Evolutionary conservation across 2,113 vertebrate genomes (phyloP), one percentile per base, ranked within the genome.

Genomic region (Mus spicilegus): DNA sequence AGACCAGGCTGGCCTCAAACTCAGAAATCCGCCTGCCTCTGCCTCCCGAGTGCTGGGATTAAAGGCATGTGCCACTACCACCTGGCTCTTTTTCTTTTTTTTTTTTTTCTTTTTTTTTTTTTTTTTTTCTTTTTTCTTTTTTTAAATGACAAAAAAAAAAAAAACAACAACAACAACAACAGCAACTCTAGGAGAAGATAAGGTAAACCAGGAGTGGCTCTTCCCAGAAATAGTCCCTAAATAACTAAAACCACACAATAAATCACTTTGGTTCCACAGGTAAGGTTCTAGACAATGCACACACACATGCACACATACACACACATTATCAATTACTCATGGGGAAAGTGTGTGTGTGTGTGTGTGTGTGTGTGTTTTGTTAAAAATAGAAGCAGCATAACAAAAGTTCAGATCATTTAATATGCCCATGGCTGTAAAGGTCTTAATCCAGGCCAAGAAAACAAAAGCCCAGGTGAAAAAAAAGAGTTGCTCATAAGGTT

Each of bases 391-490:
- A 97, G 93, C 16, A 81, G 54, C 19, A 88, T 17, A 91, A 22
- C 54, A 26, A 94, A 93, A 92, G 63, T 42, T 87, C 89, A 87
- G 69, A 72, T 81, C 86, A 92, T 85, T 87, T 90, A 92, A 14
- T 46, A 92, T 36, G 58, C 24, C 77, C 81, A 33, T 51, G 39
- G 20, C 19, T 73, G 5, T 70, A 90, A 95, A 96, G 70, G n/a
- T 84, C 91, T 84, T 67, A 91, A 94, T 76, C 19, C 13, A 81
- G 26, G 54, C 67, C 92, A 73, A 92, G 69, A 95, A 96, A 95
- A 77, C 61, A 94, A 95, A 97, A 75, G 30, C 28, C 42, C 80
- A 67, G 91, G 72, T 72, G 73, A 96, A 56, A 96, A 95, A 96
- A 95, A 39, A 70, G 82, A 81, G 42, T 88, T 72, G 67, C 61